Evolutionary conservation across 2,797 vertebrate species (phyloP), one percentile per base, ranked within the genome.

Genomic region (Cygnus olor): DNA sequence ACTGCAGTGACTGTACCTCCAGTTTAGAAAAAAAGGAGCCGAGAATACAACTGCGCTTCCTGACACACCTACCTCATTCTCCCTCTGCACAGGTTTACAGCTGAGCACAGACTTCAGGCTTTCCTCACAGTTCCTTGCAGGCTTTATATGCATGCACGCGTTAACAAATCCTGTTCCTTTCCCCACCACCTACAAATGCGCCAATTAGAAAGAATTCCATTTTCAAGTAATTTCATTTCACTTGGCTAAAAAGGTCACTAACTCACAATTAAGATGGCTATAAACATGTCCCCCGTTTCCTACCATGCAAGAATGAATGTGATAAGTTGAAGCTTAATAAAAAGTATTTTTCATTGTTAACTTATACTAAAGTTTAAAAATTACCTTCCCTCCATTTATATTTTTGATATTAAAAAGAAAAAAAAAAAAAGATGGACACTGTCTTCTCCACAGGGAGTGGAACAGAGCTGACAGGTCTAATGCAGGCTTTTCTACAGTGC

Each of bases 1-100:
- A 98, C 98, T 95, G 97, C 96, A 96, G 97, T 95, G 97, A 98
- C 97, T 96, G 95, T 97, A 98, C 98, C 98, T 98, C 97, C 96
- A 97, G 98, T 98, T 98, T 97, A 96, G 97, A 94, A 90, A 78
- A 58, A 94, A 94, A 97, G 93, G 96, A 94, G 85, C 96, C 13
- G 47, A 92, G 94, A 96, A 95, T 94, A 95, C 87, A 97, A 96
- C 97, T 98, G 72, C 0, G 90, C 90, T 98, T 97, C 94, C 95
- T 69, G 97, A 97, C 97, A 98, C 97, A 97, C 98, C 97, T 97
- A 95, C 97, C 93, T 96, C 95, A 53, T 96, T 96, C 94, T 93
- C 95, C 58, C 56, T 78, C 86, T 49, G 85, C 90, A 92, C 85
- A 82, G 85, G 93, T 93, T 84, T 85, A 28, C 71, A 90, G 53